Conservation (phyloP, 2,797 vertebrate genomes). For the Fratercula arctica region DNA sequence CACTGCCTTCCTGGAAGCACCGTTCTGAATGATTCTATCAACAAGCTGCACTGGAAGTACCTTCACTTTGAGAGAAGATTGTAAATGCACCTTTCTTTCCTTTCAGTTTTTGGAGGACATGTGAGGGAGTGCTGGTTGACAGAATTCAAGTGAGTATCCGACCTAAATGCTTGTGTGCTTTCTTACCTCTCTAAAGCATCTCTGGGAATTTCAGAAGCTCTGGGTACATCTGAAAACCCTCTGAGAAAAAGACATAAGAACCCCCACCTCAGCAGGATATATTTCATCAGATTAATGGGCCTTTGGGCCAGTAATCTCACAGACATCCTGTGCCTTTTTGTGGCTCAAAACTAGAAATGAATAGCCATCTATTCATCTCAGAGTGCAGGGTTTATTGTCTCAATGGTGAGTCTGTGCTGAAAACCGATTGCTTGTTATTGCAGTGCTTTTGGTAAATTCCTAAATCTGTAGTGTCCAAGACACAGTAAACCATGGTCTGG, state of each 20-base stretch:
- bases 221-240: background rate
- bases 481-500: background rate
- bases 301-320: background rate
- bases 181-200: background rate
- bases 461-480: background rate
- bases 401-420: background rate
- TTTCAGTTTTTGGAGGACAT: background rate
- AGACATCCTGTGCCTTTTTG: background rate
- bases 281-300: background rate
- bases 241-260: background rate
- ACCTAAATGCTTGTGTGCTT: accelerated
- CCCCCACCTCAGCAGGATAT: background rate
- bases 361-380: background rate
- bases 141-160: background rate
- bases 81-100: background rate
- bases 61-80: background rate
- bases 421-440: background rate
- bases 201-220: background rate
- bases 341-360: background rate
- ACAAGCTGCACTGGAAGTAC: background rate
- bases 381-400: background rate
- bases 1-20: background rate
- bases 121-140: background rate
- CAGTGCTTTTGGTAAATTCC: background rate
- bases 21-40: background rate